phyloP scores from a whole-genome alignment of 2,113 vertebrate species.

The Blennius ocellaris region DNA sequence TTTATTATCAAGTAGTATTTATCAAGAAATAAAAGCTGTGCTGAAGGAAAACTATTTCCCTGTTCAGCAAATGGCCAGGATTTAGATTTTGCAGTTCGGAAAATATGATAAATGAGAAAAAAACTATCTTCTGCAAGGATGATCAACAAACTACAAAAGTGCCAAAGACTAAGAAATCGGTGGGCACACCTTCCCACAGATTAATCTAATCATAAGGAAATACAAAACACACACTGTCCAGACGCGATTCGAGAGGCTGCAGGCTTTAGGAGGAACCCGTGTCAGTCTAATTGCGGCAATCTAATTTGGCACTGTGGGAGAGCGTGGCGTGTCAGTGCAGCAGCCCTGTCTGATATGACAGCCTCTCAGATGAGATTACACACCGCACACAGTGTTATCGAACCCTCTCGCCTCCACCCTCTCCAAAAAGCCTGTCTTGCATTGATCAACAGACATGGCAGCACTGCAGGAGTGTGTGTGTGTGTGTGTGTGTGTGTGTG shows the following conservation, averaged over 20 bases:
- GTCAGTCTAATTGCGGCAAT: constrained; percentile 71
- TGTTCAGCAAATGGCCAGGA: neutral
- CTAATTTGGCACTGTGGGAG: constrained; percentile 69
- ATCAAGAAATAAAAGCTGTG: no score
- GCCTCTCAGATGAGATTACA: constrained; percentile 77
- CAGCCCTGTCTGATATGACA: constrained; percentile 74
- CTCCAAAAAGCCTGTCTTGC: constrained; percentile 55
- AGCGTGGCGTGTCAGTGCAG: constrained; percentile 57
- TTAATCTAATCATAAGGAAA: constrained; percentile 55
- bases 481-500: no score
- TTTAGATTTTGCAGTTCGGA: neutral
- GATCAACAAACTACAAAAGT: constrained; percentile 31
- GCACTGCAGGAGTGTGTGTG: neutral
- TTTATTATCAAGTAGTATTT: no score
- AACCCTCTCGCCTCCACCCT: constrained; percentile 44
- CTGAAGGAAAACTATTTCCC: no score
- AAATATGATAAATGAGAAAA: constrained; percentile 5
- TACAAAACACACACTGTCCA: constrained; percentile 46
- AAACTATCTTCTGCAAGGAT: constrained; percentile 6
- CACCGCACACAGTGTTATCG: constrained; percentile 62
- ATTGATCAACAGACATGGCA: constrained; percentile 62
- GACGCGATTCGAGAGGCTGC: constrained; percentile 49
- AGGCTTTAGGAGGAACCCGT: constrained; percentile 40
- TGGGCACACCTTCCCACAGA: constrained; percentile 36
- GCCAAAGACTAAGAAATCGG: constrained; percentile 40